These are phyloP conservation scores for Perognathus longimembris DNA, from an alignment of 2,113 vertebrate species.

Conservation along the genomic window DNA sequence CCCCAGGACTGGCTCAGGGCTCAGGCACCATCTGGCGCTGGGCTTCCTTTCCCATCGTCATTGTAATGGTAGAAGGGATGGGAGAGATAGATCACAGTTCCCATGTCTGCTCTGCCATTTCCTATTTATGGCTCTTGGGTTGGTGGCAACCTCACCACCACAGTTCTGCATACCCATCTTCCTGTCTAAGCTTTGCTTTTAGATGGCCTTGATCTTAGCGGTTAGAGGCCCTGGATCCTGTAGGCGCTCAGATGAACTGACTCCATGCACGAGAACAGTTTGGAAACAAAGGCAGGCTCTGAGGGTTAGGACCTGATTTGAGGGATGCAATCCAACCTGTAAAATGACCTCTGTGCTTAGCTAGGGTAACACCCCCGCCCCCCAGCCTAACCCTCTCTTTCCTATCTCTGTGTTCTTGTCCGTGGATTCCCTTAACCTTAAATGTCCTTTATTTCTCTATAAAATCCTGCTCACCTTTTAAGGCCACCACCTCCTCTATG, in stretches of 20 bases:
- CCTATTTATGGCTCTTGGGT: neutral
- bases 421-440: too few relatives aligned
- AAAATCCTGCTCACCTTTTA: neutral
- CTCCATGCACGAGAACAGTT: neutral
- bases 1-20: neutral
- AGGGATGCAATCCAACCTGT: too few relatives aligned
- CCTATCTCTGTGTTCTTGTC: neutral
- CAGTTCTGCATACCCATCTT: too few relatives aligned
- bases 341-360: neutral
- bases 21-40: neutral
- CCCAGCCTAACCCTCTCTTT: neutral
- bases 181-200: too few relatives aligned
- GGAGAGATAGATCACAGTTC: neutral
- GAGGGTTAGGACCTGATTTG: neutral
- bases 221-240: neutral
- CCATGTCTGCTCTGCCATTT: neutral
- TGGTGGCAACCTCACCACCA: too few relatives aligned
- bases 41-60: neutral
- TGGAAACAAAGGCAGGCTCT: neutral
- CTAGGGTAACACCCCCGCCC: neutral
- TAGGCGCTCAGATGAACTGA: neutral
- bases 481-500: neutral
- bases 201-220: too few relatives aligned
- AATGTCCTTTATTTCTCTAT: neutral
- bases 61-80: accelerated